Base-by-base conservation (phyloP, 1,140 invertebrate genomes). In the Gryon sp. region DNA sequence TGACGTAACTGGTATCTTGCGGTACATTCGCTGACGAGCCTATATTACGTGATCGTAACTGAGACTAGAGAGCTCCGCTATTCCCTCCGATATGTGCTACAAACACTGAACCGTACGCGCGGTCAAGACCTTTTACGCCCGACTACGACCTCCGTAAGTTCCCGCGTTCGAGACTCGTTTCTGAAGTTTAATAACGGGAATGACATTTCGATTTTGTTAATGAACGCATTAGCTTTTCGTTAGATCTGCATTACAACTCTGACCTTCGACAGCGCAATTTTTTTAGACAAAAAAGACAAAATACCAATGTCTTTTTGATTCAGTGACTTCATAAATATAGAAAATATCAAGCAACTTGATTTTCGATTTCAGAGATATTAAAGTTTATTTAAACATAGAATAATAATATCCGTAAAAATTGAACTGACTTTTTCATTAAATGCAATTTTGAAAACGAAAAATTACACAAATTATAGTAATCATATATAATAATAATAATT, bases 11-110 rank as follows among this genome's bases (percentile, higher is more conserved):
- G 77, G 53, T 72, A 74, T 81, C 82, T 82, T 84, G 79, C 84
- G 83, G 83, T 86, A 86, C 81, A 78, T 84, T 82, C 66, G 80
- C 79, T 82, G 82, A 80, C 81, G 81, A 84, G 82, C 82, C 82
- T 84, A 84, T 80, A 84, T 86, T 84, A 84, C 83, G 83, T 86
- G 84, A 86, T 83, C 81, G 78, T 69, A 76, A 69, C 63, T 81
- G 79, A 78, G 48, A 57, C 63, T 80, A 78, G 68, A 63, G 55
- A 69, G 40, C 76, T 68, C 81, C 82, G 80, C 82, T 82, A 83
- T 80, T 68, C 75, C 68, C 69, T 72, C 53, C 70, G 52, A 65
- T 73, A 65, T 76, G 60, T 73, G 59, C 78, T 66, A 78, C 76
- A 70, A 78, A 63, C 75, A 73, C 62, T 69, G 70, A 69, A 78